A percentile compares a stretch with the other conserved stretches of the same genome.
These are phyloP conservation scores for Parauchenoglanis ngamensis DNA, from an alignment of 2,797 vertebrate species.

Conservation along the genomic window DNA sequence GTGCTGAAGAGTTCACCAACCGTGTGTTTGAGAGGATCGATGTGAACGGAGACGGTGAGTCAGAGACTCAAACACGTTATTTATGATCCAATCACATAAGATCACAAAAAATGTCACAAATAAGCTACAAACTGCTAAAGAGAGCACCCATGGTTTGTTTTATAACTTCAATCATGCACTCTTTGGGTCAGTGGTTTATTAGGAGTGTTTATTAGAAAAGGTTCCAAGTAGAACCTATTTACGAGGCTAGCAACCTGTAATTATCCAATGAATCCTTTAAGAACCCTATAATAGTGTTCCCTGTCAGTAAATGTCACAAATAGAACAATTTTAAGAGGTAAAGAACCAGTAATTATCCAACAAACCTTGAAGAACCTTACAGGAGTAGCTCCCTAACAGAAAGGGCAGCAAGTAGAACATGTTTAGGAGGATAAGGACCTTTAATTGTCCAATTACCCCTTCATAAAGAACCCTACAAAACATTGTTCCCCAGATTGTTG, in stretches of 20 bases:
- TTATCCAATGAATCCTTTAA: neutral
- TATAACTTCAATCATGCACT: neutral
- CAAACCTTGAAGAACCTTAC: neutral
- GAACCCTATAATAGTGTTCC: neutral
- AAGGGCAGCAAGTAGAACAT: neutral
- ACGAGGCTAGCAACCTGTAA: neutral
- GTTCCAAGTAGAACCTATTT: neutral
- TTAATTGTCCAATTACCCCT: neutral
- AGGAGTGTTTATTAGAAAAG: neutral
- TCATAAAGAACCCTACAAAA: neutral
- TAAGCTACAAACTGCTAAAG: neutral
- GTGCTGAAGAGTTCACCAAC: slow-evolving; percentile 87
- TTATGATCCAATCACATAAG: neutral
- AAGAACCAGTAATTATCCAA: neutral
- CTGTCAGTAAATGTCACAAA: neutral
- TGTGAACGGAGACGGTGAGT: slow-evolving; percentile 87
- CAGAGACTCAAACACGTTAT: neutral
- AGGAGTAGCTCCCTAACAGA: neutral
- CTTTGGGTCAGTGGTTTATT: neutral
- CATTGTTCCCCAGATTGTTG: neutral
- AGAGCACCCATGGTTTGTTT: neutral
- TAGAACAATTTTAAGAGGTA: neutral
- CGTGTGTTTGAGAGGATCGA: slow-evolving; percentile 87
- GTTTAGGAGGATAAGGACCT: neutral
- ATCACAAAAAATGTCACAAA: neutral